Evolutionary conservation across 2,797 vertebrate species (phyloP).

Genomic region (Gadopsis marmoratus): DNA sequence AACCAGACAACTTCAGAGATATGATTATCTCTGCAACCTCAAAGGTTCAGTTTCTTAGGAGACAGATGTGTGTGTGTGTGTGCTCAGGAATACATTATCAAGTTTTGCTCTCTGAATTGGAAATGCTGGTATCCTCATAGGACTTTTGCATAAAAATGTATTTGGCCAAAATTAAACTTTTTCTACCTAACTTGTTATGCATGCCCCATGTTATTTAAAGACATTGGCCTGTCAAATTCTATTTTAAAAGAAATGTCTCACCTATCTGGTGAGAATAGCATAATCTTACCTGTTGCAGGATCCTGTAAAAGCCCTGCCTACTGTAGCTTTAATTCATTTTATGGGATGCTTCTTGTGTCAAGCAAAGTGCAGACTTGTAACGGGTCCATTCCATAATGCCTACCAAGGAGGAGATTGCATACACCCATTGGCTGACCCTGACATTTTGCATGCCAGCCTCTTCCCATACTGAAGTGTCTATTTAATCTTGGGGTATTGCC

Average conservation of each 20-base stretch:
- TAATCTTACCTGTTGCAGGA: conserved; percentile 1
- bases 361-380: conserved; percentile 35
- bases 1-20: conserved; percentile 44
- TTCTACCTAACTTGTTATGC: background rate
- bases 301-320: background rate
- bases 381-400: conserved; percentile 16
- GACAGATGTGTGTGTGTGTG: conserved; percentile 2
- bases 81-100: conserved; percentile 33
- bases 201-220: background rate
- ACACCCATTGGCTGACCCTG: conserved; percentile 39
- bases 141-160: conserved; percentile 14
- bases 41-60: conserved; percentile 37
- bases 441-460: conserved; percentile 27
- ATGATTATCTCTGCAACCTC: conserved; percentile 59
- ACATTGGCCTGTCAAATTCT: background rate
- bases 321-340: conserved; percentile 5
- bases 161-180: background rate
- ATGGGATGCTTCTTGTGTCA: background rate
- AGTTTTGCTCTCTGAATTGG: conserved; percentile 7
- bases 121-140: background rate
- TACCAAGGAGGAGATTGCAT: conserved; percentile 28
- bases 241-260: no score
- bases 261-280: no score
- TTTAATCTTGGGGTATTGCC: conserved; percentile 37
- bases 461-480: conserved; percentile 37